These are phyloP conservation scores for Andrena flavipes DNA, from an alignment of 2,888 invertebrate species.

Conservation along the genomic window DNA sequence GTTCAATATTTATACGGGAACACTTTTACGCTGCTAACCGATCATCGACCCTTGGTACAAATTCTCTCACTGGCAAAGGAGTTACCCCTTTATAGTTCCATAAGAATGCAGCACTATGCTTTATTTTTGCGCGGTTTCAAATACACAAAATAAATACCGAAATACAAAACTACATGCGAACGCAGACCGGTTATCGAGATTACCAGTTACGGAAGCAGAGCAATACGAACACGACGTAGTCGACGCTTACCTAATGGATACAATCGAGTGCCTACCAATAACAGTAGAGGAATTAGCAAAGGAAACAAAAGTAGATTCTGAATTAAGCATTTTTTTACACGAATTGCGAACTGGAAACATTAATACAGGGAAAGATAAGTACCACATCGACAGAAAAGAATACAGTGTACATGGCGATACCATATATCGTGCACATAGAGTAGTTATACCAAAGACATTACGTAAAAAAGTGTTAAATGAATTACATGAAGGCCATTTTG, in stretches of 20 bases:
- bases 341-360: not conserved
- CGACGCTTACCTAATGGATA: not conserved
- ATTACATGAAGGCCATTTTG: slow-evolving; percentile 8
- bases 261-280: not conserved
- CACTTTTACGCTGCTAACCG: too few species aligned
- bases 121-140: slow-evolving; percentile 10
- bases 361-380: not conserved
- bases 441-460: slow-evolving; percentile 1
- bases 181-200: slow-evolving; percentile 16
- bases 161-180: slow-evolving; percentile 15
- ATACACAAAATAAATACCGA: slow-evolving; percentile 14
- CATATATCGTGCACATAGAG: not conserved
- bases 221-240: not conserved
- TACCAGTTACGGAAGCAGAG: not conserved
- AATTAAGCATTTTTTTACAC: not conserved
- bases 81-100: not conserved
- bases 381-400: not conserved
- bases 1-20: too few species aligned
- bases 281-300: not conserved
- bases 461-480: not conserved
- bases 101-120: slow-evolving; percentile 22
- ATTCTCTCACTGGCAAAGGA: too few species aligned
- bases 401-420: not conserved
- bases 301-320: not conserved
- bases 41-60: too few species aligned